Base-by-base conservation (phyloP, 1,140 invertebrate species). In the Lepidurus couesii region DNA sequence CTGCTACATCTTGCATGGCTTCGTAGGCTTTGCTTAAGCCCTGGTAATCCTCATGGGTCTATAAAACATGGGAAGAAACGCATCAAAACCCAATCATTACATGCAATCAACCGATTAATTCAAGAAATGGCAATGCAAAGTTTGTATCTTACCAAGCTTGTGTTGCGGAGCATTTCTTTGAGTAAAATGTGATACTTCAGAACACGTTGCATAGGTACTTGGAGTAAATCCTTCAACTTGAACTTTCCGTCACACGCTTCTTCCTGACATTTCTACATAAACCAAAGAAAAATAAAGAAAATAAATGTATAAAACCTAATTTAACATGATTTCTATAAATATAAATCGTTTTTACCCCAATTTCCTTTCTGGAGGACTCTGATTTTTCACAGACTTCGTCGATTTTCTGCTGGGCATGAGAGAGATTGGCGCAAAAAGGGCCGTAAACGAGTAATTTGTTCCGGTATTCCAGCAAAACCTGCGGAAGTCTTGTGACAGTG, bases 201-300 rank as follows among this genome's bases (percentile, higher is more conserved):
- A 79, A 99, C 92, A 84, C 97, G 87, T 86, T 99, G 97, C 95
- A 99, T 98, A 7, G 97, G 97, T 44, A 99, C 95, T 43, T 95
- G 95, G 8, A 99, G 85, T 75, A 99, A 92, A 85, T 98, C 97
- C 44, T 95, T 88, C 77, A 99, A 86, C 85, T 96, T 94, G 83
- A 98, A 97, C 84, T 95, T 94, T 16, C 95, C 95, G 82, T 97
- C 94, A 86, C 97, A 98, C 80, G 95, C 95, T 84, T 94, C 91
- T 82, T 92, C 90, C 86, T 98, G 94, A 85, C 94, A 97, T 85
- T 92, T 92, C 93, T 96, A 85, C 44, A 90, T 13, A 88, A 82
- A 80, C 81, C 82, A 80, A 79, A 79, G 74, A 75, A 78, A 79
- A 86, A 74, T 26, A 21, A 45, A 13, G 8, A 34, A 44, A 82